Evolutionary conservation across 2,797 vertebrate species (phyloP).

Genomic region (Eulemur rubriventer): DNA sequence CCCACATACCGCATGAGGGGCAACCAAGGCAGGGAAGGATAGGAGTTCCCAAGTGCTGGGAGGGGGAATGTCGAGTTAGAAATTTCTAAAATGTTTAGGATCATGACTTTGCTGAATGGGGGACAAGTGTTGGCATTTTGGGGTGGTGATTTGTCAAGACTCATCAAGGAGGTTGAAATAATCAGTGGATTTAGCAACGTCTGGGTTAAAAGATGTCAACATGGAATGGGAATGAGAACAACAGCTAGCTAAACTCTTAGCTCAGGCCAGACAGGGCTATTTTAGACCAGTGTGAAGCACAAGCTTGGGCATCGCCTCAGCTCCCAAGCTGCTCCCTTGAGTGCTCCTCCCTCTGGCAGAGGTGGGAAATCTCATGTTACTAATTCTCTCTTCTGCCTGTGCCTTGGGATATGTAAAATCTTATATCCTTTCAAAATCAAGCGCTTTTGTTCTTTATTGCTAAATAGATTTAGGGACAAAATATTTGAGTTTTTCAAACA

Average conservation of each 20-base stretch:
- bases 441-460: not conserved
- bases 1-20: not conserved
- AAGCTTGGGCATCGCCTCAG: fast-evolving
- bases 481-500: slow-evolving; percentile 16
- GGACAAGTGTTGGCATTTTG: not conserved
- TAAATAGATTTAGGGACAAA: not conserved
- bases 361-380: not conserved
- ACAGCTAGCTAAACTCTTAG: not conserved
- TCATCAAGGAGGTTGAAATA: not conserved
- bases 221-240: not conserved
- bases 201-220: not conserved
- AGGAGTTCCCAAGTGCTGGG: not conserved
- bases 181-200: not conserved
- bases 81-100: not conserved
- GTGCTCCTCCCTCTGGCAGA: not conserved
- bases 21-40: not conserved
- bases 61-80: not conserved
- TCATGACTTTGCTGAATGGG: not conserved
- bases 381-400: not conserved
- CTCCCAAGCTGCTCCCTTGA: not conserved
- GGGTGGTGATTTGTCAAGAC: not conserved
- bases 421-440: not conserved
- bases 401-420: not conserved
- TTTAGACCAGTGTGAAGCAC: not conserved
- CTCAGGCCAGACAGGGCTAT: not conserved